Conservation (phyloP, 2,113 vertebrate genomes). For the Pterophyllum scalare region DNA sequence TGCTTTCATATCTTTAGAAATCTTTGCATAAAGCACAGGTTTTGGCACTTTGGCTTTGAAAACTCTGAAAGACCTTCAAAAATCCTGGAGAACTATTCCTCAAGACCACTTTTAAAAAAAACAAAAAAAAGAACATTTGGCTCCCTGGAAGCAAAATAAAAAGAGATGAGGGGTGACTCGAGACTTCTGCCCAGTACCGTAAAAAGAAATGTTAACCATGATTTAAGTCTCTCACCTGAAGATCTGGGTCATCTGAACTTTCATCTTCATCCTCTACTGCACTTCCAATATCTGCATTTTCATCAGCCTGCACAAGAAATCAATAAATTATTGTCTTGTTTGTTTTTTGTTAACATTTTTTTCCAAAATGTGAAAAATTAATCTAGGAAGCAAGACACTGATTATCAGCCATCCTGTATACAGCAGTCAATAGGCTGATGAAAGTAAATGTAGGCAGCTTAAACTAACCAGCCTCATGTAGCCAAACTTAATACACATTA, state of each 20-base stretch:
- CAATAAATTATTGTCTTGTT: too few relatives aligned
- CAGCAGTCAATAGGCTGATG: neutral
- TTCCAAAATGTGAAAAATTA: too few relatives aligned
- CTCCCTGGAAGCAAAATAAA: neutral
- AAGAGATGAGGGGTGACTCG: neutral
- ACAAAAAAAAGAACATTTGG: neutral
- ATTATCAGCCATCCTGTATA: neutral
- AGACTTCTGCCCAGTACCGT: neutral
- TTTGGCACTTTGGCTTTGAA: too few relatives aligned
- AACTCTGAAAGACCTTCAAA: too few relatives aligned
- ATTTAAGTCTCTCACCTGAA: constrained; percentile 81
- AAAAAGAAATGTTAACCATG: neutral
- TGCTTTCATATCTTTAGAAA: too few relatives aligned
- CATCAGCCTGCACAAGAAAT: constrained; percentile 85
- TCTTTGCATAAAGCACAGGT: too few relatives aligned
- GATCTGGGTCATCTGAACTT: constrained; percentile 86
- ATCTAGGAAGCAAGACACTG: neutral
- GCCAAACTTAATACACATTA: neutral
- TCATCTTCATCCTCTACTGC: constrained; percentile 85
- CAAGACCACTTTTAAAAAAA: neutral
- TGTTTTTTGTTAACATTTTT: too few relatives aligned
- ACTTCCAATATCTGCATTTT: constrained; percentile 84
- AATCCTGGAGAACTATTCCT: too few relatives aligned
- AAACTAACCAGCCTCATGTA: neutral
- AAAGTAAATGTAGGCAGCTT: neutral